Evolutionary conservation across 2,797 vertebrate genomes (phyloP), one percentile per base, ranked within the genome.

Genomic region (Danio aesculapii): DNA sequence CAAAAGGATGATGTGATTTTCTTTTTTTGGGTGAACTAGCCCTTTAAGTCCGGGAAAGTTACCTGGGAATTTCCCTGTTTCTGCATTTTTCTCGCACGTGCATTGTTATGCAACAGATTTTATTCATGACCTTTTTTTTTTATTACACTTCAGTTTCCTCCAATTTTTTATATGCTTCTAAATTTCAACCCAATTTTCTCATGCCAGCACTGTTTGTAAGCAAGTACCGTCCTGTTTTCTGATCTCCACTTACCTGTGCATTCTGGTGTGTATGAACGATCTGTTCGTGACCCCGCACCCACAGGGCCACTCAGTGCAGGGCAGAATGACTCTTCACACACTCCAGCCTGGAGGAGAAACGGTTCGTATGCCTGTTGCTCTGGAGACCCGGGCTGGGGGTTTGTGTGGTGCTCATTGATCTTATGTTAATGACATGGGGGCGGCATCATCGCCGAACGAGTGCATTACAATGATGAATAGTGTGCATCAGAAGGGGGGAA

Each of bases 221-320:
- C 14, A 77, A 39, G 55, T 57, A 43, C 49, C 66, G 1, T 62
- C 13, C 10, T 62, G 46, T 61, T 70, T 19, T 52, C 30, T 72
- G 69, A 72, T 72, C 49, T 73, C 70, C 52, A 53, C 7, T 72
- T 59, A 71, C 47, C 57, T 17, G 59, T 44, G 78, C 55, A 12
- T 30, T 30, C 30, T 30, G 3, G 30, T 49, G 14, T 19, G 47
- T 41, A 16, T 66, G 52, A 57, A 76, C 58, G 71, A 52, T 62
- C 79, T 61, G 67, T 72, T 77, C 81, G 87, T 93, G 93, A 91
- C 87, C 89, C 87, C 64, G 92, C 92, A 93, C 90, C 59, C 87
- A 88, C 87, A 86, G 85, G 43, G 83, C 76, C 88, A 83, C 84
- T 94, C 84, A 90, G 47, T 64, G 49, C 72, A 46, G 55, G 14